Evolutionary conservation across 2,113 vertebrate species (phyloP).

Genomic region (Antechinus stuartii): DNA sequence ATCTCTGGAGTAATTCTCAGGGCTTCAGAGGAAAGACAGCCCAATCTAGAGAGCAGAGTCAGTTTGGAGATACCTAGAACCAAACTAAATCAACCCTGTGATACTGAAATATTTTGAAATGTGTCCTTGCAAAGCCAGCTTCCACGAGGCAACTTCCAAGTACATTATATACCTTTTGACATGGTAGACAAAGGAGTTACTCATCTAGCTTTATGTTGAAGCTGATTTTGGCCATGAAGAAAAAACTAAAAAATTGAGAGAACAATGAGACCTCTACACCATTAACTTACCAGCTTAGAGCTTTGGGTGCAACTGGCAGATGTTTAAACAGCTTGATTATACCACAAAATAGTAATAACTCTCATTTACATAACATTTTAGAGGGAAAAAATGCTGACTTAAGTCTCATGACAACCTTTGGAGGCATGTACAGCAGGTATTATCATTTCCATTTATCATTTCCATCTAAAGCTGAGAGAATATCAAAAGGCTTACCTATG

Average conservation of each 20-base stretch:
- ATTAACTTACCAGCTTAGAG: not conserved
- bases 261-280: not conserved
- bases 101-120: constrained; percentile 40
- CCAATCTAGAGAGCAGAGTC: constrained; percentile 8
- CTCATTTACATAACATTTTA: not conserved
- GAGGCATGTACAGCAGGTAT: not conserved
- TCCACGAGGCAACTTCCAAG: constrained; percentile 3
- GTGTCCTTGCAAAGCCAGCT: constrained; percentile 10
- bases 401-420: not conserved
- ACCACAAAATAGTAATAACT: not conserved
- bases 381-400: not conserved
- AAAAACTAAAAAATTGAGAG: not conserved
- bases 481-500: not conserved
- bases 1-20: constrained; percentile 27
- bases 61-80: not conserved
- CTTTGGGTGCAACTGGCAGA: not conserved
- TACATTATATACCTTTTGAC: not conserved
- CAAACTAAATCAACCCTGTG: not conserved
- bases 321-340: not conserved
- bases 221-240: not conserved
- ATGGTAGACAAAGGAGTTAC: not conserved
- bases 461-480: not conserved
- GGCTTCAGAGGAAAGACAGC: constrained; percentile 12
- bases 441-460: not conserved
- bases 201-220: not conserved